Base-by-base conservation (phyloP, 2,888 invertebrate species). In the Catocala nupta region DNA sequence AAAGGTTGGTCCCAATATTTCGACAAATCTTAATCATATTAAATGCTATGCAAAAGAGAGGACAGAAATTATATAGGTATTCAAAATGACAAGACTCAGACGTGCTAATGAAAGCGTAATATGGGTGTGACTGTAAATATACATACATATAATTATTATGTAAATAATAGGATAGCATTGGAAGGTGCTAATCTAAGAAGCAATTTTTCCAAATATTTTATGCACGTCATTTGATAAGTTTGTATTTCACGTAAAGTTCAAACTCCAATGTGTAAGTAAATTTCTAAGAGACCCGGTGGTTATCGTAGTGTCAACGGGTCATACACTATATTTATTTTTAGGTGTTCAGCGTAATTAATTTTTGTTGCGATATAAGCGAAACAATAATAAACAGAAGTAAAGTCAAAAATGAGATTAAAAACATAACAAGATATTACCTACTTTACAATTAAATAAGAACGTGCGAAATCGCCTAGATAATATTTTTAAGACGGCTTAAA, bases 1-100 rank as follows among this genome's bases (percentile, higher is more conserved):
- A 78, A 78, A 65, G 76, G 72, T 65, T n/a, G 25, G 61, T 75
- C 39, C 39, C 59, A 59, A 54, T 10, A 58, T 36, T 9, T 13
- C 47, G 12, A 56, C n/a, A 54, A 7, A 9, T 33, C 42, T 25
- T 25, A n/a, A 11, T 12, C 10, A 33, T 11, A 10, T 42, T 25
- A 53, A 25, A 11, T n/a, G 2, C 34, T 9, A 10, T 34, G 25
- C 36, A n/a, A 25, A 25, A 25, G 25, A 3, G 25, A 25, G 25
- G 10, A n/a, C 43, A n/a, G 11, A 44, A 44, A 11, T 44, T 11
- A 45, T 6, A 45, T 48, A 13, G 13, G 25, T 25, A 48, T 48
- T 48, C 10, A 25, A 48, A 33, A 49, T 34, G 16, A 12, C 5
- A 45, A 5, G 45, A 1, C 34, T 34, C 33, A 33, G 49, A 49